phyloP scores from a whole-genome alignment of 2,113 vertebrate genomes.

The Cochlearius cochlearius region DNA sequence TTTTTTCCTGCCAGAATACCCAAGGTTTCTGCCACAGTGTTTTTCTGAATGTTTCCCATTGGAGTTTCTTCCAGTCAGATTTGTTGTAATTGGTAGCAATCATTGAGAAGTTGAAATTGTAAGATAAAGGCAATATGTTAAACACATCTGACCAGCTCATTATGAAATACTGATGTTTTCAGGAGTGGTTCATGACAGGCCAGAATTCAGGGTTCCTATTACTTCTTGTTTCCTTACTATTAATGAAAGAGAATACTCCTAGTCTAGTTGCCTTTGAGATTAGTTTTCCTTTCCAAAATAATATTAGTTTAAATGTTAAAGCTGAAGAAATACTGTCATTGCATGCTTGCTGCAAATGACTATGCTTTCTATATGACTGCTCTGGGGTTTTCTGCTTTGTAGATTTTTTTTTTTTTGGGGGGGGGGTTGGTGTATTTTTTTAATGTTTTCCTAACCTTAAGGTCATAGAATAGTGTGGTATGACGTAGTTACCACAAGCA shows the following conservation, averaged over 20 bases:
- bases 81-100: neutral
- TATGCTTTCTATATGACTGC: neutral
- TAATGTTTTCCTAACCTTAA: neutral
- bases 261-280: neutral
- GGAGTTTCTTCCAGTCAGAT: neutral
- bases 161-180: neutral
- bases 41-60: neutral
- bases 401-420: neutral
- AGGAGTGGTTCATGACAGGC: neutral
- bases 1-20: neutral
- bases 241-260: neutral
- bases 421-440: too few relatives aligned
- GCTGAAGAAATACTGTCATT: neutral
- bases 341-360: neutral
- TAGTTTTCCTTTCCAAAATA: neutral
- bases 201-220: neutral
- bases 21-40: neutral
- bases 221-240: neutral
- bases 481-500: neutral
- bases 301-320: neutral
- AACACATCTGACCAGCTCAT: neutral
- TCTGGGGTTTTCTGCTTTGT: neutral
- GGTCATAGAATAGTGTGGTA: neutral
- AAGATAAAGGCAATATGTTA: neutral
- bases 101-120: neutral